phyloP scores from a whole-genome alignment of 2,113 vertebrate species.

The Hippolais icterina region DNA sequence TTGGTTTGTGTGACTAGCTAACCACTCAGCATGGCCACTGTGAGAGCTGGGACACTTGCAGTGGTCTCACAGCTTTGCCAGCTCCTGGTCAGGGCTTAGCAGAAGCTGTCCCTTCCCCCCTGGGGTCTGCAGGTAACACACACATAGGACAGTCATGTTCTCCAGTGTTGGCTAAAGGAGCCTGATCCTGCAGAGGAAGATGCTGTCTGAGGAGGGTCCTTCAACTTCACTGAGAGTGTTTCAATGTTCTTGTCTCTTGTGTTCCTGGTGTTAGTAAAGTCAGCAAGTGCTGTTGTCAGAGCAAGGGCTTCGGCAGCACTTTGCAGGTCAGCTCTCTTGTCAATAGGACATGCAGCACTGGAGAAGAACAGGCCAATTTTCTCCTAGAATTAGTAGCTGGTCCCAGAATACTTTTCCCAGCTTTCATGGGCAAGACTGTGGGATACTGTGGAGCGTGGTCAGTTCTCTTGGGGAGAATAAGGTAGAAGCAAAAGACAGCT shows the following conservation, averaged over 20 bases:
- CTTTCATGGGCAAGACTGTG: background rate
- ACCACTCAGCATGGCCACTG: background rate
- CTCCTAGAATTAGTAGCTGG: background rate
- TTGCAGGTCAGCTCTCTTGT: background rate
- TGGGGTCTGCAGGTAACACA: background rate
- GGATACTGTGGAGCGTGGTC: background rate
- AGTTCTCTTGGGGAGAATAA: background rate
- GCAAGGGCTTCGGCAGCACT: background rate
- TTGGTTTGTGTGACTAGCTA: background rate
- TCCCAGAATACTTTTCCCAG: background rate
- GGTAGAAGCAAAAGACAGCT: background rate
- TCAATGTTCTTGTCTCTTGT: background rate
- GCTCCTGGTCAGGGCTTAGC: background rate
- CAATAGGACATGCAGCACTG: background rate
- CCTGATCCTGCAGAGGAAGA: background rate
- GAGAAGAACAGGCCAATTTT: background rate
- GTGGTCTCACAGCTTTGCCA: background rate
- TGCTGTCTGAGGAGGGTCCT: background rate
- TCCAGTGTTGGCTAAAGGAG: background rate
- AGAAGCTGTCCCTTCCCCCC: background rate
- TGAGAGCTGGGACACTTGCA: background rate
- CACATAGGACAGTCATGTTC: rapidly evolving
- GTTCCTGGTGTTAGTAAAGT: background rate
- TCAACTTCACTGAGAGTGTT: background rate
- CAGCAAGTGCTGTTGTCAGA: background rate